phyloP scores from a whole-genome alignment of 2,797 vertebrate genomes.

The Coranthus polyacanthus region DNA sequence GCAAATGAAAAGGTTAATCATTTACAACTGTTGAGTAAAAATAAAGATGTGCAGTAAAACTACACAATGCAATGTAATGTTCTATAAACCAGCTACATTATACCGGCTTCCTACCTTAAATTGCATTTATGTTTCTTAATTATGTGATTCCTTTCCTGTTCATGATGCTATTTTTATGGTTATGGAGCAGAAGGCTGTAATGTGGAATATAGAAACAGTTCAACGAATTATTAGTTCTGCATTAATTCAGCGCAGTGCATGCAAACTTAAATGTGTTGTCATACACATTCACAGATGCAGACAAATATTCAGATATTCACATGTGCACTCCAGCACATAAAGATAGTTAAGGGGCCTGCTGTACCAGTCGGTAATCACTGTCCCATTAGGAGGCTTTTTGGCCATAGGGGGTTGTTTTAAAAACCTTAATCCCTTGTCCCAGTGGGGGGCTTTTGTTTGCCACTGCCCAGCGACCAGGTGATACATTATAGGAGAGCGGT shows the following conservation, averaged over 20 bases:
- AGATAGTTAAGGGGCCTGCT: conserved; percentile 41
- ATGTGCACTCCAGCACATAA: conserved; percentile 36
- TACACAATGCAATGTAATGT: not conserved
- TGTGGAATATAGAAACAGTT: not conserved
- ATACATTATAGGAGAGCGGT: conserved; percentile 66
- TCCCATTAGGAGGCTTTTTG: conserved; percentile 72
- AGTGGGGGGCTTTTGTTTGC: conserved; percentile 63
- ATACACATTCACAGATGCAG: conserved; percentile 15
- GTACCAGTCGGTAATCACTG: conserved; percentile 65
- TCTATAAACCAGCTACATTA: not conserved
- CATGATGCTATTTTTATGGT: conserved; percentile 7
- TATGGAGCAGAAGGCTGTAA: not conserved
- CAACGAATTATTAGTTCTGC: not conserved
- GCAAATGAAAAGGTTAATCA: not conserved
- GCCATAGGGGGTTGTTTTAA: conserved; percentile 72
- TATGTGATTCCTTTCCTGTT: not conserved
- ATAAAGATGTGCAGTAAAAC: not conserved
- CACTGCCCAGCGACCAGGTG: conserved; percentile 73
- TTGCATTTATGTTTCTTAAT: not conserved
- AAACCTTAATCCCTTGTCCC: conserved; percentile 76
- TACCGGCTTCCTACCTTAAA: not conserved
- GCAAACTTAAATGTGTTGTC: too few species aligned
- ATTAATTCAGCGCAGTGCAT: too few species aligned
- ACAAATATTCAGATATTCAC: conserved; percentile 33
- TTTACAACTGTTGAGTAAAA: not conserved